A percentile compares a stretch with the other conserved stretches of the same genome.
phyloP scores from a whole-genome alignment of 2,113 vertebrate species.

The Thunnus thynnus region DNA sequence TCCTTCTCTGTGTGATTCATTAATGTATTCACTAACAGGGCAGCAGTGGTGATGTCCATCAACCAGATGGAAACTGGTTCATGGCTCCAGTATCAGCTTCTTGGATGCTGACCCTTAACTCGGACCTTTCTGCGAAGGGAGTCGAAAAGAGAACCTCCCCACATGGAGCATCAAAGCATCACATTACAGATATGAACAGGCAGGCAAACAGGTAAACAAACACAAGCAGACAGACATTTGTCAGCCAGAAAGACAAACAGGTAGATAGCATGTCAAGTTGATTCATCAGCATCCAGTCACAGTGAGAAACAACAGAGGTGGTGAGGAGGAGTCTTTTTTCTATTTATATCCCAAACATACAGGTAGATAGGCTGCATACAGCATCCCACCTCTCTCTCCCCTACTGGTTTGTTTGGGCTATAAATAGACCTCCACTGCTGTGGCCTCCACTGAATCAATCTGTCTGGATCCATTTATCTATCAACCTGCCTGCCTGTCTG shows the following conservation, averaged over 20 bases:
- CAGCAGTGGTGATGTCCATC: background rate
- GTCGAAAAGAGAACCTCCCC: background rate
- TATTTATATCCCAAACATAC: constrained; percentile 64
- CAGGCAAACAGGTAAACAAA: constrained; percentile 37
- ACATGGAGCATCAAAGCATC: constrained; percentile 23
- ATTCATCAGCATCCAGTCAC: constrained; percentile 37
- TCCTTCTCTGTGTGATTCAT: background rate
- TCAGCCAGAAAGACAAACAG: constrained; percentile 9
- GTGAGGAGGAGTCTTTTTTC: constrained; percentile 18
- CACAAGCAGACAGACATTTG: constrained; percentile 23
- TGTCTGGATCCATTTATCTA: constrained; percentile 68
- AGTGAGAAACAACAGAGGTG: constrained; percentile 17
- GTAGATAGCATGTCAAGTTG: constrained; percentile 35
- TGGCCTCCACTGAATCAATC: constrained; percentile 66
- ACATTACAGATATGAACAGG: background rate
- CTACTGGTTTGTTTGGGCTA: constrained; percentile 66
- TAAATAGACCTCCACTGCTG: constrained; percentile 73
- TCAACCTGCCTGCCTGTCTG: constrained; percentile 52
- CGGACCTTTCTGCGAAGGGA: background rate
- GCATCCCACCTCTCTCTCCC: constrained; percentile 29
- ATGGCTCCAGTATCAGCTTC: background rate
- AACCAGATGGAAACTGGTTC: background rate
- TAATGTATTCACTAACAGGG: constrained; percentile 1
- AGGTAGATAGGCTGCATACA: constrained; percentile 64
- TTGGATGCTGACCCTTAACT: background rate